Conservation (phyloP, 1,140 invertebrate species). For the Lethrus apterus region DNA sequence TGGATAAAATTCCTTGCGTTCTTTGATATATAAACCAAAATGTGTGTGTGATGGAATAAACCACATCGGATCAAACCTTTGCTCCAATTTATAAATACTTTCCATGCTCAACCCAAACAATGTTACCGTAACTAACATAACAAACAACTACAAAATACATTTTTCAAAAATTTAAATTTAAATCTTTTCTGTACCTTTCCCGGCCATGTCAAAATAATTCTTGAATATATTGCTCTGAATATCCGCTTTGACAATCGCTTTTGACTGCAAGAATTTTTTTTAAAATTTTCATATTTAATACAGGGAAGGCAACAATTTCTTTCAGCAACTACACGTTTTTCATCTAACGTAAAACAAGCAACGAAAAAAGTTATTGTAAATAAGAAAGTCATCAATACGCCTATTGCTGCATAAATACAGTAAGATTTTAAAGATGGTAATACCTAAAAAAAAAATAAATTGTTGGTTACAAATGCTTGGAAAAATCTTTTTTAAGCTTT, state of each 20-base stretch:
- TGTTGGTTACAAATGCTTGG: background rate
- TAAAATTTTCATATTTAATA: constrained; percentile 52
- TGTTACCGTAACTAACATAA: constrained; percentile 51
- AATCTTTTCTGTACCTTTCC: constrained; percentile 45
- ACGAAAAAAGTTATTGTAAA: constrained; percentile 72
- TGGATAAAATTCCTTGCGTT: constrained; percentile 53
- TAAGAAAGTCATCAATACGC: constrained; percentile 64
- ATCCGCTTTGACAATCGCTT: constrained; percentile 44
- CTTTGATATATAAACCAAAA: constrained; percentile 53
- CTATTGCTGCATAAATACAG: constrained; percentile 65
- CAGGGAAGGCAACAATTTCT: constrained; percentile 63
- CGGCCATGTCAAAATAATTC: constrained; percentile 50
- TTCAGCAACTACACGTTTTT: constrained; percentile 52
- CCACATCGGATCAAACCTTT: constrained; percentile 72
- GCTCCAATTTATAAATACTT: constrained; percentile 55
- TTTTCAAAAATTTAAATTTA: no score
- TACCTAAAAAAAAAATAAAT: constrained; percentile 46
- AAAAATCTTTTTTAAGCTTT: constrained; percentile 16
- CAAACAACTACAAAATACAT: constrained; percentile 39
- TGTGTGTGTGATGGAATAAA: constrained; percentile 66
- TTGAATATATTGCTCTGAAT: constrained; percentile 51
- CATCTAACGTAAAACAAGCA: constrained; percentile 65
- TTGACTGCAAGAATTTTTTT: constrained; percentile 39
- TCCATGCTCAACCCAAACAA: constrained; percentile 53
- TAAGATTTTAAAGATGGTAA: constrained; percentile 67